These are phyloP conservation scores for Gadopsis bispinosus DNA, from an alignment of 2,797 vertebrate genomes.

Conservation along the genomic window DNA sequence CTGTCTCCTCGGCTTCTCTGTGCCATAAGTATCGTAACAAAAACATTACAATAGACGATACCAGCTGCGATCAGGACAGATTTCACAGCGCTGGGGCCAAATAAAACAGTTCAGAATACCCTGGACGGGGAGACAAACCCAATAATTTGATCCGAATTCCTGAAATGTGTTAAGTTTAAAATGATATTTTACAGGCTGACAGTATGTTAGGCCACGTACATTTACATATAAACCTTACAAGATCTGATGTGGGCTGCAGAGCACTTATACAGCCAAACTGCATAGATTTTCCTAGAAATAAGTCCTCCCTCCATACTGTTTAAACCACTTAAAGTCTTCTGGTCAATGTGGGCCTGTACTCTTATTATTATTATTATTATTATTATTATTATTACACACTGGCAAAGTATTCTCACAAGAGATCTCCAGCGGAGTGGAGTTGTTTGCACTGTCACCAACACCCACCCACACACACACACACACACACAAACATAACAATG, in stretches of 20 bases:
- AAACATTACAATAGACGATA: constrained; percentile 70
- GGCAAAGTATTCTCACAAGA: constrained; percentile 58
- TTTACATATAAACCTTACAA: constrained; percentile 26
- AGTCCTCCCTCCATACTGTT: neutral
- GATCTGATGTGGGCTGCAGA: neutral
- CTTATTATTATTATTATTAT: constrained; percentile 36
- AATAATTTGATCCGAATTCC: constrained; percentile 14
- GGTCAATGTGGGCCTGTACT: constrained; percentile 32
- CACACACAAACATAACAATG: constrained; percentile 61
- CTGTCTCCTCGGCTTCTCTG: constrained; percentile 56
- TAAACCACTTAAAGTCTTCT: constrained; percentile 28
- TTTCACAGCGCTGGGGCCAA: constrained; percentile 47
- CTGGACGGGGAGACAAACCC: constrained; percentile 12
- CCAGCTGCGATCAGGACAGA: constrained; percentile 49
- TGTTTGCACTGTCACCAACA: constrained; percentile 74
- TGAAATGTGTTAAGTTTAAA: constrained; percentile 37
- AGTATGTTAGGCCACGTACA: constrained; percentile 13
- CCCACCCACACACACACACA: constrained; percentile 34
- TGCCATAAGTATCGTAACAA: constrained; percentile 64
- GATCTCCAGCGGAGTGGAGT: constrained; percentile 49
- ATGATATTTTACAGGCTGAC: constrained; percentile 33
- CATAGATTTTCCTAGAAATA: neutral
- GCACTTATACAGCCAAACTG: constrained; percentile 1
- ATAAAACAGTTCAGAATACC: constrained; percentile 56
- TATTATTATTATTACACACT: constrained; percentile 51